phyloP scores from a whole-genome alignment of 2,113 vertebrate genomes.

The sheep (Ovis aries) region ARS-UI_Ramb_v3.0 NC_056066.1:8309501-8310000 shows the following conservation, averaged over 20 bases:
- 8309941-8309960: constrained; percentile 79
- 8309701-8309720: neutral
- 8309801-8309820: constrained; percentile 3
- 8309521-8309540: constrained; percentile 36
- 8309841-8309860: constrained; percentile 40
- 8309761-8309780: constrained; percentile 24
- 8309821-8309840: constrained; percentile 8
- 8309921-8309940: constrained; percentile 80
- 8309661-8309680: neutral
- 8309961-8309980: constrained; percentile 58
- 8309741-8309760: constrained; percentile 39
- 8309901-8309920: constrained; percentile 78
- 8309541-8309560: constrained; percentile 44
- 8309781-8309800: constrained; percentile 55
- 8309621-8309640: constrained; percentile 17
- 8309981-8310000: constrained; percentile 72
- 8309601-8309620: neutral
- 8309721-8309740: neutral
- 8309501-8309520: constrained; percentile 44
- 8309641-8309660: neutral
- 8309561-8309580: constrained; percentile 50
- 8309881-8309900: constrained; percentile 72
- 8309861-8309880: constrained; percentile 76
- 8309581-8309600: constrained; percentile 42
- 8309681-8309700: neutral